A percentile compares a stretch with the other conserved stretches of the same genome.
phyloP scores from a whole-genome alignment of 1,140 invertebrate species.

The Megathymus violae region DNA sequence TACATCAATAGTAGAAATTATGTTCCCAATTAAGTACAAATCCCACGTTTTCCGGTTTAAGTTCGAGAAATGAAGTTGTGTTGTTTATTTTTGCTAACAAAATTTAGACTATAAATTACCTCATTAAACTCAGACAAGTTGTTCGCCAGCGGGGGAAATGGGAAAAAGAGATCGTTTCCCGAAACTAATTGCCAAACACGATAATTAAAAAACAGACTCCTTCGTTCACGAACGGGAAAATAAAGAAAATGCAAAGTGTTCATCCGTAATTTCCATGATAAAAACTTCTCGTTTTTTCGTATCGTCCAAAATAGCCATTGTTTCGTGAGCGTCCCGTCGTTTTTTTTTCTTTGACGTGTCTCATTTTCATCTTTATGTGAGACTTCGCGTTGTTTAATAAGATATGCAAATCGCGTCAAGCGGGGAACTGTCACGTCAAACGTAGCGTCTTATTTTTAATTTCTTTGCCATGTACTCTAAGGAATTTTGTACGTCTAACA shows the following conservation, averaged over 20 bases:
- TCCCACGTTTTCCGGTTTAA: neutral
- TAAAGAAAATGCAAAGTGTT: slow-evolving; percentile 80
- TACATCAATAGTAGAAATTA: no score
- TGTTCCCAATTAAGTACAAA: no score
- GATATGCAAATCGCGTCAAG: slow-evolving; percentile 72
- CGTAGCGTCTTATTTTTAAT: slow-evolving; percentile 33
- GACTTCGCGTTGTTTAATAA: slow-evolving; percentile 78
- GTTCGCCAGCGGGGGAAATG: slow-evolving; percentile 58
- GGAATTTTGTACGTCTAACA: no score
- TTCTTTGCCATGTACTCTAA: no score
- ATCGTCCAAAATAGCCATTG: slow-evolving; percentile 79
- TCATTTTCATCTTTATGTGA: slow-evolving; percentile 79
- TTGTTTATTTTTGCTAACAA: slow-evolving; percentile 25
- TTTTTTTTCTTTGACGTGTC: slow-evolving; percentile 74
- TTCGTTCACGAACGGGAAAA: slow-evolving; percentile 63
- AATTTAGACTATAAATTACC: slow-evolving; percentile 78
- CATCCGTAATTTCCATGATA: slow-evolving; percentile 80
- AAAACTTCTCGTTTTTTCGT: slow-evolving; percentile 72
- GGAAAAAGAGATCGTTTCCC: slow-evolving; percentile 75
- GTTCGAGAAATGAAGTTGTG: slow-evolving; percentile 10
- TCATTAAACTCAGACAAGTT: slow-evolving; percentile 80
- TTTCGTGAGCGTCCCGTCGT: slow-evolving; percentile 67
- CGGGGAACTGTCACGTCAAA: slow-evolving; percentile 50
- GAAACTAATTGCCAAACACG: slow-evolving; percentile 83
- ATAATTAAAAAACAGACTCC: slow-evolving; percentile 82